Evolutionary conservation across 2,888 invertebrate genomes (phyloP).

Genomic region (Eupeodes luniger): DNA sequence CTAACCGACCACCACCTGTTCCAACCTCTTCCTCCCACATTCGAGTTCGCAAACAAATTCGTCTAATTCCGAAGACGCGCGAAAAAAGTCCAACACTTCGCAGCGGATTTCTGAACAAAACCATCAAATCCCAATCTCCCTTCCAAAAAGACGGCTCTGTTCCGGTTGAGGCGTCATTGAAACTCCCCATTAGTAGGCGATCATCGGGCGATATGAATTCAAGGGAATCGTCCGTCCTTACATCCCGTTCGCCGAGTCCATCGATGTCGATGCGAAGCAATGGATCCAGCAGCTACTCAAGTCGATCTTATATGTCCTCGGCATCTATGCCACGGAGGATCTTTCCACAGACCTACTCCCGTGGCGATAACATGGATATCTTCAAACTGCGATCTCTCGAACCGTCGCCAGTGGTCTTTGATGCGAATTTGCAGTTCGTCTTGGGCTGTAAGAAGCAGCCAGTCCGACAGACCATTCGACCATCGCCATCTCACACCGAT

Average conservation of each 20-base stretch:
- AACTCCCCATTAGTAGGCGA: constrained; percentile 78
- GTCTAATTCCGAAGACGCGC: constrained; percentile 79
- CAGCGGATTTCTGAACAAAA: constrained; percentile 23
- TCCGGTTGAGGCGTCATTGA: constrained; percentile 80
- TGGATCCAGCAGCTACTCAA: constrained; percentile 77
- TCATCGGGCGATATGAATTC: constrained; percentile 67
- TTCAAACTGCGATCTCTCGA: constrained; percentile 88
- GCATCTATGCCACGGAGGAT: constrained; percentile 86
- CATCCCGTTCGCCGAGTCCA: constrained; percentile 87
- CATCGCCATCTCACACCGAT: constrained; percentile 91
- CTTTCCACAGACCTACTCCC: constrained; percentile 87
- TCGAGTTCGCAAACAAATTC: constrained; percentile 80
- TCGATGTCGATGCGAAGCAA: constrained; percentile 80
- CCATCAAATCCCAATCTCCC: constrained; percentile 57
- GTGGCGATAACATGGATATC: constrained; percentile 85
- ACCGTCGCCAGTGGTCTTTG: constrained; percentile 91
- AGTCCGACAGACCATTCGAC: constrained; percentile 88
- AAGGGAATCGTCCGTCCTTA: constrained; percentile 80
- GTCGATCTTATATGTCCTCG: constrained; percentile 79
- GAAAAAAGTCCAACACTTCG: constrained; percentile 78
- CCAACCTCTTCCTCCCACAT: constrained; percentile 80
- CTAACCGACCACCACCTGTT: constrained; percentile 79
- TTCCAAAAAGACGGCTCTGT: constrained; percentile 71
- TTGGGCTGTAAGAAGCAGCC: constrained; percentile 90
- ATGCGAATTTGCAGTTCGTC: constrained; percentile 92